Evolutionary conservation across 2,888 invertebrate genomes (phyloP).

Genomic region (Apeira syringaria): DNA sequence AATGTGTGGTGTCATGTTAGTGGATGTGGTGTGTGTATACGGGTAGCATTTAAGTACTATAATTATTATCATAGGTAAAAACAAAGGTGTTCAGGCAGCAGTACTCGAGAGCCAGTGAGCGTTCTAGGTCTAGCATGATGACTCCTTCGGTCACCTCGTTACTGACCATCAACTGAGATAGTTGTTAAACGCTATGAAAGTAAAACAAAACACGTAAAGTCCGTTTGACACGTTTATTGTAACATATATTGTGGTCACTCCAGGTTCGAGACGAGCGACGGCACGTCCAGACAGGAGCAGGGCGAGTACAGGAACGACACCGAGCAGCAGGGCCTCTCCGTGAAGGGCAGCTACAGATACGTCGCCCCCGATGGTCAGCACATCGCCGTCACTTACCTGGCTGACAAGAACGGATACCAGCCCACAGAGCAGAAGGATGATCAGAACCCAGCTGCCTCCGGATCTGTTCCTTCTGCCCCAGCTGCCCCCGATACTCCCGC

Average conservation of each 20-base stretch:
- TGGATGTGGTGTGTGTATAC: no score
- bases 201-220: no score
- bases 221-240: no score
- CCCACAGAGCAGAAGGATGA: constrained; percentile 61
- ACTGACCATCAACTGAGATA: no score
- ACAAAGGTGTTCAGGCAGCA: no score
- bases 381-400: constrained; percentile 84
- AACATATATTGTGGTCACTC: constrained; percentile 10
- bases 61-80: no score
- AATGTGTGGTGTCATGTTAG: no score
- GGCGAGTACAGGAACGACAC: constrained; percentile 86
- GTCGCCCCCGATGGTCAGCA: constrained; percentile 86
- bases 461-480: constrained; percentile 1
- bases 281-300: constrained; percentile 85
- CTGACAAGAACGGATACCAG: constrained; percentile 86
- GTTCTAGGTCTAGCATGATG: no score
- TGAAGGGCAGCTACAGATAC: constrained; percentile 86
- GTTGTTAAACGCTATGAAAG: no score
- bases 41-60: no score
- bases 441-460: constrained; percentile 16
- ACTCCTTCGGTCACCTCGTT: no score
- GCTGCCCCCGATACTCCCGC: neutral
- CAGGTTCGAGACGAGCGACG: constrained; percentile 87
- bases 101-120: no score
- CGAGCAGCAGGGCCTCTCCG: constrained; percentile 85